Evolutionary conservation across 2,888 invertebrate genomes (phyloP).

Genomic region (Agriopis marginaria): DNA sequence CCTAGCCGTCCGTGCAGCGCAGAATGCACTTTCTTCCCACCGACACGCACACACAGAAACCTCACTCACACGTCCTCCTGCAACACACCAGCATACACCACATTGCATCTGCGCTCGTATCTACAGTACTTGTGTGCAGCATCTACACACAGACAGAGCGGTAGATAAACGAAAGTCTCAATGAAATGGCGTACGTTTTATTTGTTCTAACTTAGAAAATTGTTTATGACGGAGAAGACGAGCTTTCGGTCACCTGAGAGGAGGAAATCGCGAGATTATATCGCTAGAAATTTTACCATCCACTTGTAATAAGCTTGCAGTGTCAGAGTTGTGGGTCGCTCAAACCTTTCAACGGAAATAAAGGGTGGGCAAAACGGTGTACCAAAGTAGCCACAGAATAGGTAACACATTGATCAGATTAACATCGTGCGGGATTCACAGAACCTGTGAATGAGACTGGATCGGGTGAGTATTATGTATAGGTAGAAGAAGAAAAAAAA

Average conservation of each 20-base stretch:
- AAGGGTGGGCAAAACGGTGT: too few relatives aligned
- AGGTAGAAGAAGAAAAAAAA: background rate
- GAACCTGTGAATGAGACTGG: too few relatives aligned
- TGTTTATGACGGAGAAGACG: slow-evolving; percentile 30
- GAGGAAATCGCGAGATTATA: slow-evolving; percentile 27
- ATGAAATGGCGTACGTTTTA: slow-evolving; percentile 41
- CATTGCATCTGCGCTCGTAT: slow-evolving; percentile 15
- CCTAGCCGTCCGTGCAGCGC: slow-evolving; percentile 70
- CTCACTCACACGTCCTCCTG: slow-evolving; percentile 42
- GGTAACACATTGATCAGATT: too few relatives aligned
- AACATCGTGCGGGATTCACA: too few relatives aligned
- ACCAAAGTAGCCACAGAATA: too few relatives aligned
- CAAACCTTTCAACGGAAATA: too few relatives aligned
- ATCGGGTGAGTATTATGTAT: too few relatives aligned
- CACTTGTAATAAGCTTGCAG: background rate
- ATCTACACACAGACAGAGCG: slow-evolving; percentile 17
- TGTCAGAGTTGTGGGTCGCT: background rate
- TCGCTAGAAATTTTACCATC: slow-evolving; percentile 8
- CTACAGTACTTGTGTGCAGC: slow-evolving; percentile 29
- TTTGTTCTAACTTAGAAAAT: slow-evolving; percentile 42
- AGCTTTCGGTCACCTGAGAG: slow-evolving; percentile 31
- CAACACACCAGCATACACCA: slow-evolving; percentile 32
- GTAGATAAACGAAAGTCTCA: slow-evolving; percentile 46
- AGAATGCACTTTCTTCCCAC: slow-evolving; percentile 85
- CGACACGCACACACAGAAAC: slow-evolving; percentile 45